Percentiles rank a stretch among this genome's conserved stretches.
Evolutionary conservation across 1,140 invertebrate genomes (phyloP).

Genomic region (Drosophila nigromelanica): DNA sequence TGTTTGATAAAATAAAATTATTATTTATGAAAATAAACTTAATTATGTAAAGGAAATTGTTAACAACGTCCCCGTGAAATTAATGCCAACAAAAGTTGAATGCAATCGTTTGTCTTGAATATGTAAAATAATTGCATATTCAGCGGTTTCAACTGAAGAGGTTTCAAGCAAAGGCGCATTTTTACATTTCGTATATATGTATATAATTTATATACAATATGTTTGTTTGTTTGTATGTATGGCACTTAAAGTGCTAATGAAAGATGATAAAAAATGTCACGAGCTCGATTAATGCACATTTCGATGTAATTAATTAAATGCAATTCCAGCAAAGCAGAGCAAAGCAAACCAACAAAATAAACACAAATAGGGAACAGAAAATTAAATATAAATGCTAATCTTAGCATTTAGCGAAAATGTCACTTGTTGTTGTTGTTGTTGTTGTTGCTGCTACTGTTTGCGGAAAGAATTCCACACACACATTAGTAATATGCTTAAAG

Average conservation of each 20-base stretch:
- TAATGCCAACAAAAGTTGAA: too few relatives aligned
- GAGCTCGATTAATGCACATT: constrained; percentile 71
- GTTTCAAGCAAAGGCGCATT: constrained; percentile 8
- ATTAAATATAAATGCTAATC: constrained; percentile 53
- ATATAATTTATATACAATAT: constrained; percentile 6
- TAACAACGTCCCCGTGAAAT: too few relatives aligned
- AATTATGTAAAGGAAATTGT: too few relatives aligned
- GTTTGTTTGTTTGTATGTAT: constrained; percentile 8
- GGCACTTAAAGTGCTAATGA: constrained; percentile 45
- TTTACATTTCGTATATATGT: not conserved
- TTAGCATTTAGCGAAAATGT: constrained; percentile 55
- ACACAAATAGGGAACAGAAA: constrained; percentile 4
- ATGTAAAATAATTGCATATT: not conserved
- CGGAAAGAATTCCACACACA: constrained; percentile 37
- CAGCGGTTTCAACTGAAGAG: constrained; percentile 11
- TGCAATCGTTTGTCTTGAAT: not conserved
- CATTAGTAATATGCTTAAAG: constrained; percentile 5
- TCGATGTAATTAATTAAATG: constrained; percentile 76
- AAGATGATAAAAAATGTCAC: constrained; percentile 70
- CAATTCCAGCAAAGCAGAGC: constrained; percentile 56
- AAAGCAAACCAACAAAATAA: constrained; percentile 39
- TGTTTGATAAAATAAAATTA: too few relatives aligned
- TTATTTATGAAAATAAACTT: too few relatives aligned
- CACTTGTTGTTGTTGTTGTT: constrained; percentile 10
- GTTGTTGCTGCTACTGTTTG: constrained; percentile 4